These are phyloP conservation scores for Fundulus diaphanus DNA, from an alignment of 2,797 vertebrate species.

Conservation along the genomic window DNA sequence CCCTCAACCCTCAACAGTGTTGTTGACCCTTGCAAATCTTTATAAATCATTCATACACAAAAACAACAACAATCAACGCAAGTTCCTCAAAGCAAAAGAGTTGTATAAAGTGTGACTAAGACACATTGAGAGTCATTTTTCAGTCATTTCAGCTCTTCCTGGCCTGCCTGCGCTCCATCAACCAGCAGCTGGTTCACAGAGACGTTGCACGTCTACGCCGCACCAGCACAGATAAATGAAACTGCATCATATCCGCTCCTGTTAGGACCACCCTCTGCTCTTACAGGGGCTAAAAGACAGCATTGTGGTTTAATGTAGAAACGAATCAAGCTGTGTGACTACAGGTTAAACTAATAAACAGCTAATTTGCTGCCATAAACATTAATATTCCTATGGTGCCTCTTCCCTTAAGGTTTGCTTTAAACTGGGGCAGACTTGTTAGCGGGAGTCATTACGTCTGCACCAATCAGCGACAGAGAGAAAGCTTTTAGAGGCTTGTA, in stretches of 20 bases:
- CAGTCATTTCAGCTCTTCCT: no score
- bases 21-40: no score
- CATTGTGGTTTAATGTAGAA: constrained; percentile 46
- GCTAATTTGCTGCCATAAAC: constrained; percentile 61
- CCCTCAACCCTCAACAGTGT: no score
- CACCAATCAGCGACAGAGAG: constrained; percentile 38
- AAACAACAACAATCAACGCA: no score
- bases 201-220: constrained; percentile 69
- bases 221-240: constrained; percentile 58
- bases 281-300: constrained; percentile 44
- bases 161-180: constrained; percentile 50
- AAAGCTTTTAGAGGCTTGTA: constrained; percentile 59
- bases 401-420: constrained; percentile 37
- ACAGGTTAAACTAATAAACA: constrained; percentile 33
- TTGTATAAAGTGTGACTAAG: no score
- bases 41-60: no score
- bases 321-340: constrained; percentile 53
- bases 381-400: constrained; percentile 50
- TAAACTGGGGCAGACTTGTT: constrained; percentile 17
- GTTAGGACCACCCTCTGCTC: constrained; percentile 57
- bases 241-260: constrained; percentile 56
- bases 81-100: no score
- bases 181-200: constrained; percentile 75
- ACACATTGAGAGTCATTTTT: no score
- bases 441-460: constrained; percentile 38